Conservation (phyloP, 2,888 invertebrate species). For the Clitarchus hookeri region DNA sequence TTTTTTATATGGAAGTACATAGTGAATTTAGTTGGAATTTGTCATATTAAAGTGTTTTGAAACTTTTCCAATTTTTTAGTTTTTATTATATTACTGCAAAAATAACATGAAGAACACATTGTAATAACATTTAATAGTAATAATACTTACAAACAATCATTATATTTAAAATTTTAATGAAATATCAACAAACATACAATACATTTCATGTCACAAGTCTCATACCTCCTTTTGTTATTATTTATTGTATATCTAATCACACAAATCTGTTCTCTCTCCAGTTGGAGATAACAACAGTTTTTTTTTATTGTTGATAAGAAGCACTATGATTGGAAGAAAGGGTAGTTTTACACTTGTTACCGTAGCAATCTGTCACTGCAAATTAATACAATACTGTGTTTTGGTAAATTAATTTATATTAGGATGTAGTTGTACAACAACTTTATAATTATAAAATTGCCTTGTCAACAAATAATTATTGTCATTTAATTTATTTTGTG, state of each 20-base stretch:
- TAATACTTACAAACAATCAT: slow-evolving; percentile 41
- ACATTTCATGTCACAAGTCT: slow-evolving; percentile 39
- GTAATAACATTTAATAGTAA: slow-evolving; percentile 39
- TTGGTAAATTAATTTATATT: neutral
- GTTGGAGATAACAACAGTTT: slow-evolving; percentile 29
- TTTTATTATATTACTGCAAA: slow-evolving; percentile 40
- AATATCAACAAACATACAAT: slow-evolving; percentile 43
- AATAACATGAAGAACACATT: slow-evolving; percentile 41
- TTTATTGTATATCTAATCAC: slow-evolving; percentile 40
- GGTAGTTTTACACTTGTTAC: slow-evolving; percentile 34
- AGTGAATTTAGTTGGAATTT: neutral
- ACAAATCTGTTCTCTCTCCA: slow-evolving; percentile 39
- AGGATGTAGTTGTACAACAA: neutral
- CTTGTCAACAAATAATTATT: too few relatives aligned
- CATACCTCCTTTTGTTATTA: slow-evolving; percentile 37
- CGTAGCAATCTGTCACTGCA: neutral
- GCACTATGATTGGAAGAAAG: slow-evolving; percentile 39
- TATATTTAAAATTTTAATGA: slow-evolving; percentile 44
- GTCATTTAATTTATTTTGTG: too few relatives aligned
- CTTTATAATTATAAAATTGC: too few relatives aligned
- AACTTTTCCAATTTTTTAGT: neutral
- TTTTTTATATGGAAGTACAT: slow-evolving; percentile 26
- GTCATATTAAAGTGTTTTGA: neutral
- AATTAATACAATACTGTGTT: neutral
- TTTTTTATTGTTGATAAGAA: slow-evolving; percentile 33